phyloP scores from a whole-genome alignment of 2,113 vertebrate species.

The Psammodynastes pulverulentus region DNA sequence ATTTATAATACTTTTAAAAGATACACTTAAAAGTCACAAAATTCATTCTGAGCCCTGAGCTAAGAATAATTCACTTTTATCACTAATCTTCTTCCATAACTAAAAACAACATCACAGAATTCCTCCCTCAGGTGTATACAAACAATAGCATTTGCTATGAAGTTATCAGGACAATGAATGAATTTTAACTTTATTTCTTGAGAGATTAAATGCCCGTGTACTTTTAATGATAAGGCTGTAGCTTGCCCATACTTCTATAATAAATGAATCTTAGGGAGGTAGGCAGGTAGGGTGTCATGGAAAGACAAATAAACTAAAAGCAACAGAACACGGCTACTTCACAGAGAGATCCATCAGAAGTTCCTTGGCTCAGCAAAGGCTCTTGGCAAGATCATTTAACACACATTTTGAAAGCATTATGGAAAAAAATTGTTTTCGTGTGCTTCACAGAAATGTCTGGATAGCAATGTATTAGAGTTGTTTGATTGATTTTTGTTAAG shows the following conservation, averaged over 20 bases:
- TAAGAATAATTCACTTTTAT: neutral
- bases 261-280: slow-evolving; percentile 24
- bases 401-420: slow-evolving; percentile 58
- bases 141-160: slow-evolving; percentile 37
- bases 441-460: slow-evolving; percentile 46
- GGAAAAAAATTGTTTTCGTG: slow-evolving; percentile 52
- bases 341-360: slow-evolving; percentile 49
- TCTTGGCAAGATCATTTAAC: slow-evolving; percentile 57
- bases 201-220: neutral
- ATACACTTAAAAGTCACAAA: neutral
- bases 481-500: slow-evolving; percentile 71
- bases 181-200: slow-evolving; percentile 33
- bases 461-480: slow-evolving; percentile 54
- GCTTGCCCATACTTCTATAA: slow-evolving; percentile 6
- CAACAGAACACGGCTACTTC: slow-evolving; percentile 38
- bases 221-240: slow-evolving; percentile 14
- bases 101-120: slow-evolving; percentile 7
- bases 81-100: neutral
- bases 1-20: neutral
- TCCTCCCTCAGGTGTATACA: neutral
- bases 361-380: slow-evolving; percentile 54
- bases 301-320: slow-evolving; percentile 47
- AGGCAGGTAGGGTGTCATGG: slow-evolving; percentile 36
- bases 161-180: neutral
- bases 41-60: neutral